Evolutionary conservation across 1,140 invertebrate genomes (phyloP).

Genomic region (Calosoma granatense): DNA sequence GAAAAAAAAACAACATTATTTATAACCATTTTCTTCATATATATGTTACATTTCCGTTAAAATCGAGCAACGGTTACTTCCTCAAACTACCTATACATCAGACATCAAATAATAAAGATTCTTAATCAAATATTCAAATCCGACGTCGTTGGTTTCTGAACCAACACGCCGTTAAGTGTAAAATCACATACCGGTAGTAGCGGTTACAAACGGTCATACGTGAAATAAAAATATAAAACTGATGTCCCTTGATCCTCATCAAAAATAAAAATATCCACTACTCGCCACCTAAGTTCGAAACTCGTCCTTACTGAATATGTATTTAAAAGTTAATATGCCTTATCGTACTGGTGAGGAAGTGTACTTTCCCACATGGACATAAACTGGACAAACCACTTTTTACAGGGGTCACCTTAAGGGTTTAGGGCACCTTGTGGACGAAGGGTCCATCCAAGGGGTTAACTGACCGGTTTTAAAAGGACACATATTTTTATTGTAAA

Average conservation of each 20-base stretch:
- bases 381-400: conserved; percentile 6
- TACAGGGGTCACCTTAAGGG: background rate
- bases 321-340: background rate
- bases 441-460: conserved; percentile 8
- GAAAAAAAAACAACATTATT: no score
- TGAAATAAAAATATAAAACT: conserved; percentile 1
- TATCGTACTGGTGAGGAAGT: background rate
- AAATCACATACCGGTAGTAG: background rate
- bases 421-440: background rate
- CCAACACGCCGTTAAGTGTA: no score
- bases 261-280: conserved; percentile 7
- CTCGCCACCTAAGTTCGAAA: background rate
- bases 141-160: no score
- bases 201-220: conserved; percentile 3
- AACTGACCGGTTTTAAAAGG: conserved; percentile 13
- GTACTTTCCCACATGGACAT: conserved; percentile 2
- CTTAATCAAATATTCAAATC: background rate
- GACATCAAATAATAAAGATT: no score
- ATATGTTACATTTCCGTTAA: no score
- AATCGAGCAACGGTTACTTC: no score
- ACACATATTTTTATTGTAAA: conserved; percentile 7
- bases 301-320: background rate
- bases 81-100: no score
- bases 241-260: conserved; percentile 3
- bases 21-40: no score